Conservation (phyloP, 2,797 vertebrate genomes). For the Poecilia velifera region DNA sequence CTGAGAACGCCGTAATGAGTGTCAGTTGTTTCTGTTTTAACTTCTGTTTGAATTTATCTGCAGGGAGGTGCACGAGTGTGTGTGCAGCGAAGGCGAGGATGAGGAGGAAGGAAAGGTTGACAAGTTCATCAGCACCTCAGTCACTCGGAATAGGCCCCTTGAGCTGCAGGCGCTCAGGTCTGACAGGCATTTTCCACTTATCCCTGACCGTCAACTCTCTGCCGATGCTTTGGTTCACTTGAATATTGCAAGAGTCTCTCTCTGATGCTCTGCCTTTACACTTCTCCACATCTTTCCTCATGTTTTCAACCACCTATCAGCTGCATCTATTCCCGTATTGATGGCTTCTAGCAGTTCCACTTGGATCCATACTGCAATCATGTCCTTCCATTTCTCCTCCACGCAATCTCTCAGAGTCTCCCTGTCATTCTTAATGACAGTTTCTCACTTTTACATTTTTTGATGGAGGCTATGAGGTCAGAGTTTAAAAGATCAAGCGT, state of each 20-base stretch:
- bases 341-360: conserved; percentile 33
- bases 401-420: conserved; percentile 29
- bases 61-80: conserved; percentile 21
- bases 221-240: conserved; percentile 47
- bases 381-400: conserved; percentile 39
- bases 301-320: conserved; percentile 30
- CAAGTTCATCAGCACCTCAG: conserved; percentile 46
- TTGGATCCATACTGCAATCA: conserved; percentile 45
- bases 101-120: conserved; percentile 29
- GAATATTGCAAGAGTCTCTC: conserved; percentile 24
- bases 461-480: conserved; percentile 22
- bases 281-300: conserved; percentile 11
- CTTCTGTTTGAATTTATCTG: conserved; percentile 37
- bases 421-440: conserved; percentile 38
- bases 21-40: conserved; percentile 34
- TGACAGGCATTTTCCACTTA: conserved; percentile 17
- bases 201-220: conserved; percentile 18
- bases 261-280: conserved; percentile 20
- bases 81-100: conserved; percentile 2
- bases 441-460: conserved; percentile 31
- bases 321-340: conserved; percentile 21
- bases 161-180: conserved; percentile 31
- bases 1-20: conserved; percentile 4
- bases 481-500: conserved; percentile 20
- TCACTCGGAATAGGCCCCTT: conserved; percentile 30